Percentiles rank a stretch among this genome's conserved stretches.
These are phyloP conservation scores for Sphaerolaimus hirsutus DNA, from an alignment of 2,888 invertebrate genomes.

Conservation along the genomic window DNA sequence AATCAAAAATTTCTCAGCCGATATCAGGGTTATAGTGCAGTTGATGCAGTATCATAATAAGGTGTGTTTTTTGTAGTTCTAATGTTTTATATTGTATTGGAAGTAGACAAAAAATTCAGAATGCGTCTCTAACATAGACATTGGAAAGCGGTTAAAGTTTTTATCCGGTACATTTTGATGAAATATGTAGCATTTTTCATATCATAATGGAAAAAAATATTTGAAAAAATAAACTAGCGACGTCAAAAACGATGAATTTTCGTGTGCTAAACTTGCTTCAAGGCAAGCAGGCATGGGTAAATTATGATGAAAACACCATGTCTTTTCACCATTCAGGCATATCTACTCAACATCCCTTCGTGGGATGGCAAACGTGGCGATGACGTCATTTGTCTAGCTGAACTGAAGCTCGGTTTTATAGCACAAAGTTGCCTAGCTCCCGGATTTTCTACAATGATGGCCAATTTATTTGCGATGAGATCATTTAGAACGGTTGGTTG, in stretches of 20 bases:
- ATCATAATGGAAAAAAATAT: no score
- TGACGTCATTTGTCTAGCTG: constrained; percentile 88
- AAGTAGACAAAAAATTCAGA: no score
- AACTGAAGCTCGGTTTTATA: constrained; percentile 87
- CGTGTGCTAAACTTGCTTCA: no score
- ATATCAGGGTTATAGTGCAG: constrained; percentile 97
- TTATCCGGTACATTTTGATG: no score
- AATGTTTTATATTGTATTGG: background rate
- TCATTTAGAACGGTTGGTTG: constrained; percentile 27
- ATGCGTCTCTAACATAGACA: no score
- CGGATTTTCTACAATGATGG: constrained; percentile 98
- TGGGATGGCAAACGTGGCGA: constrained; percentile 99
- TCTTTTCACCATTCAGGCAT: constrained; percentile 42
- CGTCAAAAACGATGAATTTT: no score
- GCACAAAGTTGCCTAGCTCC: constrained; percentile 95
- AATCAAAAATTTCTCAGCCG: constrained; percentile 98
- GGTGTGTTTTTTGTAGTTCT: constrained; percentile 38
- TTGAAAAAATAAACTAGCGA: no score
- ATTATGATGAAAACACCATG: background rate
- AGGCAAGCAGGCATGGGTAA: no score
- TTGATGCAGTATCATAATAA: constrained; percentile 99
- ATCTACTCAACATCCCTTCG: constrained; percentile 91
- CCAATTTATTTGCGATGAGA: constrained; percentile 93
- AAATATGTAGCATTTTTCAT: no score
- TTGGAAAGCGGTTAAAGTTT: no score